Percentiles rank a stretch among this genome's conserved stretches.
Conservation (phyloP, 2,888 invertebrate species). For the Podabrus alpinus region DNA sequence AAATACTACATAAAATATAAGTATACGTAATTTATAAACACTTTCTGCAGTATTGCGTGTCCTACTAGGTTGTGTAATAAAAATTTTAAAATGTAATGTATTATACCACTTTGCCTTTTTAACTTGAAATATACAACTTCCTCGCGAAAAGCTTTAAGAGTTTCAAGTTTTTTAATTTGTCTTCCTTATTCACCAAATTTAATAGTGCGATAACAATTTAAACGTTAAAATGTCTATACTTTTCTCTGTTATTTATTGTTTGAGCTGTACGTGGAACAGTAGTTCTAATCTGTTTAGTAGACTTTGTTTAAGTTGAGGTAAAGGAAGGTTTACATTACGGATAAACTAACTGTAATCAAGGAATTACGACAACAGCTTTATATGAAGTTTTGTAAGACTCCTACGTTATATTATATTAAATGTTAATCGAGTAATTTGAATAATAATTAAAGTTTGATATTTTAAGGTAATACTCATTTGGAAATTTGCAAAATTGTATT, state of each 20-base stretch:
- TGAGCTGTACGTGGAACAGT: not conserved
- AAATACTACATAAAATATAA: not conserved
- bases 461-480: not conserved
- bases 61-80: not conserved
- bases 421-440: not conserved
- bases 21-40: not conserved
- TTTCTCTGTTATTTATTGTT: not conserved
- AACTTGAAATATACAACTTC: not conserved
- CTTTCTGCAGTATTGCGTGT: not conserved
- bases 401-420: not conserved
- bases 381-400: not conserved
- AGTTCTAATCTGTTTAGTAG: not conserved
- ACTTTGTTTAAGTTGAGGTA: not conserved
- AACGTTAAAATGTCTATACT: not conserved
- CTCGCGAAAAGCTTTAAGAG: not conserved
- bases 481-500: not conserved
- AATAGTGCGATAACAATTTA: not conserved
- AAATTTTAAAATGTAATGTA: not conserved
- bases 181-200: not conserved
- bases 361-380: not conserved
- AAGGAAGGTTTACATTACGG: not conserved
- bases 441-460: not conserved
- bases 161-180: not conserved
- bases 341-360: not conserved
- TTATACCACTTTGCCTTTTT: not conserved